These are phyloP conservation scores for Microcaecilia unicolor DNA, from an alignment of 2,797 vertebrate genomes.

Conservation along the genomic window DNA sequence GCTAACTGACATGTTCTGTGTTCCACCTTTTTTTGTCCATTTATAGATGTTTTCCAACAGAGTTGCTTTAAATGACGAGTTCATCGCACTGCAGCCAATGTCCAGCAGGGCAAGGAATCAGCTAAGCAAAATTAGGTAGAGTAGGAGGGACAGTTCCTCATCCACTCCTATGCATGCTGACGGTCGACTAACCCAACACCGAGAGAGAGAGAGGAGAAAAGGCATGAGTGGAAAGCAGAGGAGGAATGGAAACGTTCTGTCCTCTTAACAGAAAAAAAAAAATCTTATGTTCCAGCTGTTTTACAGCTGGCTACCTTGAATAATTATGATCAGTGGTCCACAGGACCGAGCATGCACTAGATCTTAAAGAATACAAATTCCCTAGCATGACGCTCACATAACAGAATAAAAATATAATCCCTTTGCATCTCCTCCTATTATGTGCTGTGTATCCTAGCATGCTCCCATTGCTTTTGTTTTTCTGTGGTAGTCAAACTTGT, in stretches of 20 bases:
- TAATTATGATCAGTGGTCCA: too few relatives aligned
- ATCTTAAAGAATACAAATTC: too few relatives aligned
- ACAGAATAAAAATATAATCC: constrained; percentile 28
- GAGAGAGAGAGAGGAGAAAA: constrained; percentile 48
- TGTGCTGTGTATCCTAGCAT: constrained; percentile 25
- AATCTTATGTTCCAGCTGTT: too few relatives aligned
- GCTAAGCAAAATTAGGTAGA: constrained; percentile 99
- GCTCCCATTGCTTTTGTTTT: constrained; percentile 47
- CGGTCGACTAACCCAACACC: constrained; percentile 48
- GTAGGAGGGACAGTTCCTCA: constrained; percentile 60
- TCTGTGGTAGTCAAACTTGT: constrained; percentile 30
- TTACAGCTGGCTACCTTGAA: too few relatives aligned
- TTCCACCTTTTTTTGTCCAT: constrained; percentile 68
- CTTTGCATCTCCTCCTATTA: constrained; percentile 21
- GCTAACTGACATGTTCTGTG: constrained; percentile 62
- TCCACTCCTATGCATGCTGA: constrained; percentile 68
- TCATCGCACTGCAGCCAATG: constrained; percentile 98
- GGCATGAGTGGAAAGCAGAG: constrained; percentile 43
- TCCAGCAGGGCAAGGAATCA: constrained; percentile 97
- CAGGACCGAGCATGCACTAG: too few relatives aligned
- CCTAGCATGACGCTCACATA: constrained; percentile 30
- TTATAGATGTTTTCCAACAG: constrained; percentile 96
- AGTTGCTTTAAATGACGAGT: constrained; percentile 95
- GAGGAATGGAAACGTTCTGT: constrained; percentile 16
- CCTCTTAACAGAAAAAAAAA: too few relatives aligned